Evolutionary conservation across 2,797 vertebrate genomes (phyloP).

Genomic region (Yasuhikotakia modesta): DNA sequence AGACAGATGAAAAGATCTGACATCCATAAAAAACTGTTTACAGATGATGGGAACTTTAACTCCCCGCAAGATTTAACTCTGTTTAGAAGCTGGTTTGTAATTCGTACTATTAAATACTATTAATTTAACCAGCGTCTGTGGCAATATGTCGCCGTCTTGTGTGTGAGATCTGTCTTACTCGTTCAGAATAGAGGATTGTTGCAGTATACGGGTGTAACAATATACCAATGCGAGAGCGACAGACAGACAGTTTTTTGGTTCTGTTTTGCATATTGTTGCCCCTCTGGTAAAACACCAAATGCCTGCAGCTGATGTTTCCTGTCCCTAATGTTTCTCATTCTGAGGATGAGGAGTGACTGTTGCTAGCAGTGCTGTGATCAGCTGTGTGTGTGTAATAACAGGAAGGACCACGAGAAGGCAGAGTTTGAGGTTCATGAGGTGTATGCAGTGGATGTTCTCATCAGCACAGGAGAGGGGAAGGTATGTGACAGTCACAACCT

Average conservation of each 20-base stretch:
- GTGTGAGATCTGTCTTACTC: neutral
- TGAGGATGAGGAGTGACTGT: neutral
- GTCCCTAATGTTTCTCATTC: neutral
- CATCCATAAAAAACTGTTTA: neutral
- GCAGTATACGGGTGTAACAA: no score
- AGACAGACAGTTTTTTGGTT: no score
- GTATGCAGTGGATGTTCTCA: slow-evolving; percentile 93
- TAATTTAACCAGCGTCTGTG: neutral
- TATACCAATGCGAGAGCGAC: no score
- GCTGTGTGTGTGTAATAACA: slow-evolving; percentile 59
- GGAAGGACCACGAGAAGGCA: slow-evolving; percentile 98
- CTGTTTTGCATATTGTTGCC: no score
- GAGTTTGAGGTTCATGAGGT: slow-evolving; percentile 98
- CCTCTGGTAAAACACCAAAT: no score
- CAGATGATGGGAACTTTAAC: neutral
- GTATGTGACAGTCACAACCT: no score
- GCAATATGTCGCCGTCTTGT: neutral
- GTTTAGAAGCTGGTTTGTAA: no score
- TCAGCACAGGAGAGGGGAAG: slow-evolving; percentile 98
- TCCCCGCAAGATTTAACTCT: neutral
- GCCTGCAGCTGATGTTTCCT: no score
- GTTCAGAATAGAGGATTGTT: no score
- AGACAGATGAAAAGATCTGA: neutral
- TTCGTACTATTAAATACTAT: neutral
- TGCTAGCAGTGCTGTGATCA: neutral